phyloP scores from a whole-genome alignment of 2,797 vertebrate species.

The Corythornis leucogaster region DNA sequence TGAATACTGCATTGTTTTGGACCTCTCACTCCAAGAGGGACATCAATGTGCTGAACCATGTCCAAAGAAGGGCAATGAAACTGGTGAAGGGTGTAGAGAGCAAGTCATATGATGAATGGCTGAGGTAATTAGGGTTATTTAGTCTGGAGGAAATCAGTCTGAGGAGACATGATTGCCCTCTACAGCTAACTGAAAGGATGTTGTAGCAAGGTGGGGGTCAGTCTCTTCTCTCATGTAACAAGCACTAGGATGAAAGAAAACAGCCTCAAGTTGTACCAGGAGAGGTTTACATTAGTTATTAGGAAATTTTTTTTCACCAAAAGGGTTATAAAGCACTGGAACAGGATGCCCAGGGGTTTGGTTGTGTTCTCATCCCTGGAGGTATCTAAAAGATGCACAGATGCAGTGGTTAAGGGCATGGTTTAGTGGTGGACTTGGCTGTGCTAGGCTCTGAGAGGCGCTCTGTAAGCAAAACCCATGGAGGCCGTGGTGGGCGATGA shows the following conservation, averaged over 20 bases:
- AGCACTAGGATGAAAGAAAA: neutral
- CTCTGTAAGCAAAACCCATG: neutral
- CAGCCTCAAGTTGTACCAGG: neutral
- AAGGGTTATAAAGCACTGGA: neutral
- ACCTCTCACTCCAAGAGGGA: neutral
- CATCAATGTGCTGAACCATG: neutral
- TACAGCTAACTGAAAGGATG: neutral
- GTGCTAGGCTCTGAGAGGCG: neutral
- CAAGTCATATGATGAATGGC: neutral
- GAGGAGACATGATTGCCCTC: neutral
- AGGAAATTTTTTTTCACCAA: neutral
- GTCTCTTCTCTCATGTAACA: neutral
- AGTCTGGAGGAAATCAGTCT: neutral
- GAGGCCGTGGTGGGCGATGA: neutral
- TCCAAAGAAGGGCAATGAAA: neutral
- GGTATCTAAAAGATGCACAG: neutral
- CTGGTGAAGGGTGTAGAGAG: neutral
- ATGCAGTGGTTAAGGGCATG: neutral
- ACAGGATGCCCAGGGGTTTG: neutral
- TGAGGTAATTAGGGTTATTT: neutral
- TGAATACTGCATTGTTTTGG: neutral
- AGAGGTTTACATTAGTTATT: neutral
- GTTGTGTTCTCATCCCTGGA: neutral
- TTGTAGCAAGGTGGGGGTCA: neutral
- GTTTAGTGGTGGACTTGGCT: neutral